phyloP scores from a whole-genome alignment of 2,888 invertebrate species.

The Abrostola triplasia region DNA sequence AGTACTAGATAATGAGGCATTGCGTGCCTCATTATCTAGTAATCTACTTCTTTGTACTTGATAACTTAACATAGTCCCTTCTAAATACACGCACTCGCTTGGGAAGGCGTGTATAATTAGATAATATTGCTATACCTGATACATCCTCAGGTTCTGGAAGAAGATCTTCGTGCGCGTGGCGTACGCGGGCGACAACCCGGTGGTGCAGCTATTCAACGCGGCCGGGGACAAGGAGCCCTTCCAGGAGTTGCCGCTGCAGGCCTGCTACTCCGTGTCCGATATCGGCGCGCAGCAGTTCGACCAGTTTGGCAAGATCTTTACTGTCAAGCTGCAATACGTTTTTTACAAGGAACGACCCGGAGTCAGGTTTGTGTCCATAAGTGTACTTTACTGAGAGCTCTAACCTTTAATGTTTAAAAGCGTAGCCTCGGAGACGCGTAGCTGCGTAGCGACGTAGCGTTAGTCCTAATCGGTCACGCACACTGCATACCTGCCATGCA shows the following conservation, averaged over 20 bases:
- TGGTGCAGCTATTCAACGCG: conserved; percentile 95
- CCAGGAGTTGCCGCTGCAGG: conserved; percentile 97
- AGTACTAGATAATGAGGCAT: too few relatives aligned
- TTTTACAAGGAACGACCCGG: conserved; percentile 99
- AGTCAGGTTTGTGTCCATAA: conserved; percentile 85
- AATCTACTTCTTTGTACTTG: too few relatives aligned
- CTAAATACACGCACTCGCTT: too few relatives aligned
- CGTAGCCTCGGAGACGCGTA: too few relatives aligned
- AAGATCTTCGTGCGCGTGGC: conserved; percentile 96
- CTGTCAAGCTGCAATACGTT: conserved; percentile 98
- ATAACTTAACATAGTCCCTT: too few relatives aligned
- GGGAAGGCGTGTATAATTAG: too few relatives aligned
- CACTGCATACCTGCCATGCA: too few relatives aligned
- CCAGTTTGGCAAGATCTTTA: conserved; percentile 99
- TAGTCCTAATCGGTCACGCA: too few relatives aligned
- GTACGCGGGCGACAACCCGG: conserved; percentile 93
- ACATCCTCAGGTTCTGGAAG: conserved; percentile 95
- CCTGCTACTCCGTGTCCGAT: conserved; percentile 98
- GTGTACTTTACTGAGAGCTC: neutral
- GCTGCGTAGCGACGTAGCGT: too few relatives aligned
- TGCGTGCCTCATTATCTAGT: too few relatives aligned
- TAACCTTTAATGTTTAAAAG: too few relatives aligned
- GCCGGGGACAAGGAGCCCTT: conserved; percentile 96
- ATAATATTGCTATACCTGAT: too few relatives aligned
- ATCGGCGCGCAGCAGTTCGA: conserved; percentile 99